Conservation (phyloP, 2,113 vertebrate genomes). For the Malurus elegans region DNA sequence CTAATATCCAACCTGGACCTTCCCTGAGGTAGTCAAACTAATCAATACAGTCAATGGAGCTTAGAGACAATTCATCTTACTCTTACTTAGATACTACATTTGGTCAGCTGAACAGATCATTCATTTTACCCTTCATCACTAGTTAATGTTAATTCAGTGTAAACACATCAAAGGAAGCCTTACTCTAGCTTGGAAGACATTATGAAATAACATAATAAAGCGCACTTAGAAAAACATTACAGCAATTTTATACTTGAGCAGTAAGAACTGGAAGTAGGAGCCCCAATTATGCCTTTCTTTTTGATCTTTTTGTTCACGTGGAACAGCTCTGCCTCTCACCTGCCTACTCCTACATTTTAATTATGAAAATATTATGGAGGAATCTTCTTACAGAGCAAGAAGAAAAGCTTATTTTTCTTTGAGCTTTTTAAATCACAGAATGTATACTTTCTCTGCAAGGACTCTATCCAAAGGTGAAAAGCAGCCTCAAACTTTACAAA, state of each 20-base stretch:
- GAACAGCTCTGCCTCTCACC: slow-evolving; percentile 37
- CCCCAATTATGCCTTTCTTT: background rate
- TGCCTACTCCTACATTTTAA: slow-evolving; percentile 33
- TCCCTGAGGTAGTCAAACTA: background rate
- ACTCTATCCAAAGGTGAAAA: background rate
- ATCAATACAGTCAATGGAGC: background rate
- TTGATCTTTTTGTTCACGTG: slow-evolving; percentile 21
- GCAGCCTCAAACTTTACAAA: background rate
- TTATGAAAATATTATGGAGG: slow-evolving; percentile 39
- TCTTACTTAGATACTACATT: background rate
- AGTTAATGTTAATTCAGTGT: background rate
- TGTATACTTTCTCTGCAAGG: background rate
- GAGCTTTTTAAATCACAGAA: background rate
- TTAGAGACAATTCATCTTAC: background rate
- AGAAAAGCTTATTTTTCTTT: slow-evolving; percentile 5
- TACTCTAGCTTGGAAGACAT: background rate
- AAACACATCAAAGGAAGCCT: background rate
- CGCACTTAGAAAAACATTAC: background rate
- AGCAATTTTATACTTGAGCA: background rate
- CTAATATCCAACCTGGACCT: background rate
- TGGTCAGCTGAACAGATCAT: background rate
- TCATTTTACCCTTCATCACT: background rate
- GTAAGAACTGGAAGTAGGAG: slow-evolving; percentile 25
- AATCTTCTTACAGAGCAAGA: background rate
- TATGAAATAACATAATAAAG: background rate